These are phyloP conservation scores for Gymnobelideus leadbeateri DNA, from an alignment of 2,113 vertebrate genomes.

Conservation along the genomic window DNA sequence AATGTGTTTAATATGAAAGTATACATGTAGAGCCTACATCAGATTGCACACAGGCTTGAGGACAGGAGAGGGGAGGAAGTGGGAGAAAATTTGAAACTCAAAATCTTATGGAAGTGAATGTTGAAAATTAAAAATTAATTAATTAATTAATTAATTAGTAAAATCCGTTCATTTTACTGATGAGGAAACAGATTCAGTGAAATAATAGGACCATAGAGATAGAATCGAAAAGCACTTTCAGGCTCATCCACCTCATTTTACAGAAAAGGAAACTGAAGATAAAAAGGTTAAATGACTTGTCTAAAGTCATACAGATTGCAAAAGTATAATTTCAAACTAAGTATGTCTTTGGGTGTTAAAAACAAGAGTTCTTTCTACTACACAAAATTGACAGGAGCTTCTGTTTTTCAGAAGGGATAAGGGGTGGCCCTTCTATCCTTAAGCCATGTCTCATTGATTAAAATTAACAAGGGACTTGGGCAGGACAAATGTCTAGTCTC, in stretches of 20 bases:
- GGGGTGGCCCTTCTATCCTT: neutral
- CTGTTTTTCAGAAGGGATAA: slow-evolving; percentile 18
- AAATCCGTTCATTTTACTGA: too few relatives aligned
- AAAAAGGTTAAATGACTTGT: neutral
- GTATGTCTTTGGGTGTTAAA: neutral
- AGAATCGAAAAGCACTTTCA: neutral
- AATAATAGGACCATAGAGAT: neutral
- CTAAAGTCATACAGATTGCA: neutral
- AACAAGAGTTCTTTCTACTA: neutral
- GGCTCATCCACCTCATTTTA: neutral
- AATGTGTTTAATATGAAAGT: too few relatives aligned
- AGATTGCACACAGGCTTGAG: too few relatives aligned
- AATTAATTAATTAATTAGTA: too few relatives aligned
- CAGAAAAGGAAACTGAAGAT: neutral
- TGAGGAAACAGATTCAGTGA: too few relatives aligned
- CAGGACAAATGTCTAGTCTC: neutral
- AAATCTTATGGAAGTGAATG: too few relatives aligned
- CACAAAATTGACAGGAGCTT: neutral
- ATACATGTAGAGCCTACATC: too few relatives aligned
- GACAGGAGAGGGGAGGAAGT: too few relatives aligned
- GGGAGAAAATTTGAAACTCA: too few relatives aligned
- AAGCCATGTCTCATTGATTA: neutral
- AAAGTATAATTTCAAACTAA: neutral
- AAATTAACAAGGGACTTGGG: neutral
- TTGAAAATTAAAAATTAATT: too few relatives aligned